Conservation (phyloP, 2,113 vertebrate genomes). For the Melanostigma gelatinosum region DNA sequence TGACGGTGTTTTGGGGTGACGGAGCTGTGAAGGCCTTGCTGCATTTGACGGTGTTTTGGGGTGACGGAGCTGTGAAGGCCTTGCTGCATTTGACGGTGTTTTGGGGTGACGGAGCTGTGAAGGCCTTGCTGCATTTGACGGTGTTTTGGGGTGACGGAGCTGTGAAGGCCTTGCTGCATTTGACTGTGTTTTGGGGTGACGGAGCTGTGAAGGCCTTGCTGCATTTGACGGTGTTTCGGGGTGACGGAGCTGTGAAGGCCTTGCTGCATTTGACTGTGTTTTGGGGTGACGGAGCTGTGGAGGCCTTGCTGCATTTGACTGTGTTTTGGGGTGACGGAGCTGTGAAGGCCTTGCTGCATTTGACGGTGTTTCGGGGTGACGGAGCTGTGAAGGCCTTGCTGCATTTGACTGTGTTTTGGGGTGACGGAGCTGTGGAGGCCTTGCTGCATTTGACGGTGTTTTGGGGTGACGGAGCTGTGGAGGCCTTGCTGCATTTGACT, state of each 20-base stretch:
- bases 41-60: conserved; percentile 21
- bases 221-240: conserved; percentile 19
- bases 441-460: conserved; percentile 10
- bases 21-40: conserved; percentile 35
- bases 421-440: conserved; percentile 47
- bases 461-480: conserved; percentile 43
- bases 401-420: conserved; percentile 21
- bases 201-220: conserved; percentile 35
- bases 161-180: conserved; percentile 14
- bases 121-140: conserved; percentile 22
- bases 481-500: conserved; percentile 22
- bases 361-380: conserved; percentile 32
- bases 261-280: conserved; percentile 10
- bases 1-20: conserved; percentile 34
- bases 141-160: conserved; percentile 44
- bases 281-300: conserved; percentile 43
- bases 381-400: conserved; percentile 35
- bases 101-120: conserved; percentile 43
- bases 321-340: conserved; percentile 44
- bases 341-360: conserved; percentile 14
- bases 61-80: conserved; percentile 47
- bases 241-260: conserved; percentile 47
- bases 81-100: conserved; percentile 10
- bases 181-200: conserved; percentile 33
- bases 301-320: conserved; percentile 22